Base-by-base conservation (phyloP, 1,140 invertebrate species). In the Maniola jurtina region DNA sequence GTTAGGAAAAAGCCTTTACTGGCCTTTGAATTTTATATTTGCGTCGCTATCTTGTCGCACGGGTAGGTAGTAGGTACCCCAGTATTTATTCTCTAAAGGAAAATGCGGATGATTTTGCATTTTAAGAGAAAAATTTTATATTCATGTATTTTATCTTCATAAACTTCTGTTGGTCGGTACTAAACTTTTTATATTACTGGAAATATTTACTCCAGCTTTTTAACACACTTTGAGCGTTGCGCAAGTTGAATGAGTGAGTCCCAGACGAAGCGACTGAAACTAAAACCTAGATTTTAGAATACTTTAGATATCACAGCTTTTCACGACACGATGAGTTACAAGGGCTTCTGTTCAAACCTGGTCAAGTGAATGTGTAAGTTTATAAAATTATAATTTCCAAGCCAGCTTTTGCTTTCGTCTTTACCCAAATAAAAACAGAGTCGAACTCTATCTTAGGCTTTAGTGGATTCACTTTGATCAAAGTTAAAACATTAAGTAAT, bases 131-230 rank as follows among this genome's bases (percentile, higher is more conserved):
- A 40, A 45, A 45, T 8, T 45, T 45, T 45, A 45, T 45, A 45
- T 45, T 45, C 42, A 45, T 45, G 42, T 45, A 45, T 45, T 45
- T 45, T 45, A 45, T 45, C 42, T 45, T 45, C 42, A 45, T 45
- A 45, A 45, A 45, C 42, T 45, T 45, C 42, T 45, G 42, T 45
- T 45, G 42, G 42, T 11, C 13, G 42, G 42, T 6, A 45, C 42
- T 45, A 45, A 45, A 45, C 42, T 45, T 45, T 45, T n/a, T 45
- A 45, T 45, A n/a, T 45, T 45, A 45, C 42, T 5, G 42, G 42
- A 45, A 45, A 13, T n/a, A 45, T 45, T 45, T 45, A 45, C 25
- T 25, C 25, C 4, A 25, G 5, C 42, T 45, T 2, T 45, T 45
- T 45, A 45, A 45, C 10, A 45, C 1, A 45, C 5, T 45, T n/a